These are phyloP conservation scores for Syritta pipiens DNA, from an alignment of 2,888 invertebrate genomes.

Conservation along the genomic window DNA sequence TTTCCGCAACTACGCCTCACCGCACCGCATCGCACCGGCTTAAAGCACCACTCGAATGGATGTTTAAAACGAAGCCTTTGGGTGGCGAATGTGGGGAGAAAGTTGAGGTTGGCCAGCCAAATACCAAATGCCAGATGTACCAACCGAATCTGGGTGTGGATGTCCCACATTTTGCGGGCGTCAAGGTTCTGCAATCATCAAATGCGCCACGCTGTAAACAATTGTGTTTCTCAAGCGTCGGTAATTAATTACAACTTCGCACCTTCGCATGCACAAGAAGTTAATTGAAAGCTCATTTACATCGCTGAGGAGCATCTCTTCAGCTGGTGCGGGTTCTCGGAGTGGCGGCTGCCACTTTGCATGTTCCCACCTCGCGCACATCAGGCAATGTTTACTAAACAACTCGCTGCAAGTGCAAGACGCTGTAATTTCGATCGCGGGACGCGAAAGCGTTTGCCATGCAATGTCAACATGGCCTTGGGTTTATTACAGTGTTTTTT, in stretches of 20 bases:
- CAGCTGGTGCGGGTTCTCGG: too few relatives aligned
- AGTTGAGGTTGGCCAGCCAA: background rate
- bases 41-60: background rate
- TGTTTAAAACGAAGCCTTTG: too few relatives aligned
- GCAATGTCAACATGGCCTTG: constrained; percentile 68
- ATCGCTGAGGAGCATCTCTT: constrained; percentile 16
- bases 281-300: constrained; percentile 63
- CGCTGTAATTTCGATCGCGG: constrained; percentile 36
- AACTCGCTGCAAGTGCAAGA: constrained; percentile 9
- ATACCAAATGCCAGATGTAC: constrained; percentile 1
- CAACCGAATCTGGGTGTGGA: background rate
- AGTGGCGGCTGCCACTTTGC: constrained; percentile 32
- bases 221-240: constrained; percentile 49
- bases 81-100: constrained; percentile 1
- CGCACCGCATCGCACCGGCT: constrained; percentile 1
- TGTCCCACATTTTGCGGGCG: constrained; percentile 41
- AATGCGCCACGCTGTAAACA: constrained; percentile 33
- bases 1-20: constrained; percentile 34
- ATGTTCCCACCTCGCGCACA: constrained; percentile 34
- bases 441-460: constrained; percentile 20
- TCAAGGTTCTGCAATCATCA: constrained; percentile 51
- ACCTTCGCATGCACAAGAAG: constrained; percentile 55
- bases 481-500: constrained; percentile 33
- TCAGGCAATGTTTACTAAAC: constrained; percentile 36
- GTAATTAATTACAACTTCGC: constrained; percentile 60